Base-by-base conservation (phyloP, 1,140 invertebrate species). In the Eupristina koningsbergeri region DNA sequence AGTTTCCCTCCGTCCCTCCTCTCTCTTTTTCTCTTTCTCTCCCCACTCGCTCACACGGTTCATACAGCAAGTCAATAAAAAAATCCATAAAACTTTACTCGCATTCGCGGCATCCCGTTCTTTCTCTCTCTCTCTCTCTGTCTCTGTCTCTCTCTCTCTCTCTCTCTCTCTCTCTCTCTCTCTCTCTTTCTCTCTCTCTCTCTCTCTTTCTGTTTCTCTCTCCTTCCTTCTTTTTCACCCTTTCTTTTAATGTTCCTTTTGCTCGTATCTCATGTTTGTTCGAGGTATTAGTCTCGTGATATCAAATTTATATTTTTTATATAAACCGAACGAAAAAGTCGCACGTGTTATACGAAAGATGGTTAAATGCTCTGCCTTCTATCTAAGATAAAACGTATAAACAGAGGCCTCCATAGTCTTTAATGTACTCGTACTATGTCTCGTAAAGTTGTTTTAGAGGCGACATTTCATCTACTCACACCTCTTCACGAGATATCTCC, bases 71-170 rank as follows among this genome's bases (percentile, higher is more conserved):
- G 86, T 87, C 87, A 89, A 90, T 89, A 91, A 91, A 91, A 92
- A 92, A 92, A 92, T 91, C 91, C 89, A 92, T 92, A 91, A 92
- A 92, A 92, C 89, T 90, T 29, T 13, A 87, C 87, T 87, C 86
- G 67, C 86, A 73, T 86, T 76, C 80, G 82, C 19, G 61, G 3
- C 61, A 22, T 84, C 84, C 82, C 61, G 85, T 86, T 84, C 81
- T 80, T 75, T 78, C 5, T 19, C 26, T 34, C 15, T 45, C 69
- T 45, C 36, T 22, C 15, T 45, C 29, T 73, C 41, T 1, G 5
- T 3, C 34, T n/a, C 26, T 19, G 5, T n/a, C 47, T 15, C 64
- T 64, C 41, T 31, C 41, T 67, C 71, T 29, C n/a, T 63, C 63
- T 84, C 82, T 81, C 71, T 73, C 47, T 58, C 47, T 50, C 13